A percentile compares a stretch with the other conserved stretches of the same genome.
Conservation (phyloP, 2,888 invertebrate genomes). For the Prenolepis imparis region DNA sequence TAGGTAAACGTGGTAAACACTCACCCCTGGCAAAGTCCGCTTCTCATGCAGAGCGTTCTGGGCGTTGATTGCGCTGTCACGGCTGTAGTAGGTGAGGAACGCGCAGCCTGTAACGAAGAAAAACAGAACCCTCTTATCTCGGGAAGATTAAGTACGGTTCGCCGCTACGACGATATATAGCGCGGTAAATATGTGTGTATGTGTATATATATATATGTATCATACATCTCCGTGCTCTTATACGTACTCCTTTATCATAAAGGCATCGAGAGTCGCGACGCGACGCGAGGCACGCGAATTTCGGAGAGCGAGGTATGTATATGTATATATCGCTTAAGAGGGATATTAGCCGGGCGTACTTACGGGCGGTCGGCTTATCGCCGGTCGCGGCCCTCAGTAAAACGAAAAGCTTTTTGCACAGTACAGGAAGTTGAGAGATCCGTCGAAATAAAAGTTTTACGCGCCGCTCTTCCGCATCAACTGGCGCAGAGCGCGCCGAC, state of each 20-base stretch:
- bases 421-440: constrained; percentile 38
- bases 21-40: constrained; percentile 99
- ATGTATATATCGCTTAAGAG: constrained; percentile 23
- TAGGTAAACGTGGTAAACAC: constrained; percentile 85
- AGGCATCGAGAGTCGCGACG: constrained; percentile 31
- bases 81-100: constrained; percentile 98
- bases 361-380: constrained; percentile 44
- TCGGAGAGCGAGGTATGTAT: too few species aligned
- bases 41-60: constrained; percentile 98
- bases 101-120: constrained; percentile 94
- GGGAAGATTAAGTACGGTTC: constrained; percentile 19
- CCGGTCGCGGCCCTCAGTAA: constrained; percentile 16
- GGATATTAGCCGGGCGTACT: constrained; percentile 14
- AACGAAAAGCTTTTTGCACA: constrained; percentile 47
- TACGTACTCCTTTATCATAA: constrained; percentile 26
- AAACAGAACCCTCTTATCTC: constrained; percentile 39
- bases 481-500: constrained; percentile 18
- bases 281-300: constrained; percentile 35
- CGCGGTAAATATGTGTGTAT: neutral
- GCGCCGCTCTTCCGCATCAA: constrained; percentile 38
- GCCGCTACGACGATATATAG: constrained; percentile 2
- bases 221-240: constrained; percentile 21
- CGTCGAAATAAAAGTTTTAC: constrained; percentile 51
- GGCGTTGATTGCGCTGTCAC: constrained; percentile 97
- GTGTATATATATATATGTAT: neutral